Evolutionary conservation across 1,140 invertebrate species (phyloP).

Genomic region (Caenorhabditis inopinata): DNA sequence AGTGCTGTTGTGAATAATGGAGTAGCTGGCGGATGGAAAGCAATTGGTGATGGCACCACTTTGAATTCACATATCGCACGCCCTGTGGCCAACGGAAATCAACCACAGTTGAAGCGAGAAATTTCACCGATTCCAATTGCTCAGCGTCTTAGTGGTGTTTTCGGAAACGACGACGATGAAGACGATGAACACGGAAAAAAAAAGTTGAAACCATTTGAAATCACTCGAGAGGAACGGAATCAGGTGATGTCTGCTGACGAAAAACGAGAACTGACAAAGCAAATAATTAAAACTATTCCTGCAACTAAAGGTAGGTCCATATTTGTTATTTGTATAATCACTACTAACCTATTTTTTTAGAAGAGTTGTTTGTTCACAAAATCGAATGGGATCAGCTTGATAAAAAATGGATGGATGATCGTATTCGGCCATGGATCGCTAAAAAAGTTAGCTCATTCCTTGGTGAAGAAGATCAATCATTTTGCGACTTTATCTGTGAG

Average conservation of each 20-base stretch:
- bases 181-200: constrained; percentile 29
- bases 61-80: not conserved
- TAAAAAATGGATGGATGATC: constrained; percentile 87
- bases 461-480: constrained; percentile 81
- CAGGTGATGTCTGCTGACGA: constrained; percentile 77
- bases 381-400: constrained; percentile 87
- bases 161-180: constrained; percentile 51
- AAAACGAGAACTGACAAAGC: constrained; percentile 91
- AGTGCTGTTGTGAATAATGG: not conserved
- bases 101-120: not conserved
- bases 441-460: constrained; percentile 83
- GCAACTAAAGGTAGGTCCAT: constrained; percentile 76
- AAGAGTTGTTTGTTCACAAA: constrained; percentile 87
- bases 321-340: not conserved
- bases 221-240: constrained; percentile 50
- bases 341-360: constrained; percentile 59
- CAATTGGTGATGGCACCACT: not conserved
- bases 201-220: constrained; percentile 53
- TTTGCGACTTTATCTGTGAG: constrained; percentile 97
- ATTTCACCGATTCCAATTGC: not conserved
- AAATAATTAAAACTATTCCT: constrained; percentile 94
- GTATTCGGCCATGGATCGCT: constrained; percentile 97
- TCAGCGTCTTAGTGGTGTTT: constrained; percentile 41
- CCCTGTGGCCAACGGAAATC: not conserved
- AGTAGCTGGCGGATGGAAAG: not conserved